Percentiles rank a stretch among this genome's conserved stretches.
Conservation (phyloP, 1,140 invertebrate genomes). For the Acromyrmex echinatior region DNA sequence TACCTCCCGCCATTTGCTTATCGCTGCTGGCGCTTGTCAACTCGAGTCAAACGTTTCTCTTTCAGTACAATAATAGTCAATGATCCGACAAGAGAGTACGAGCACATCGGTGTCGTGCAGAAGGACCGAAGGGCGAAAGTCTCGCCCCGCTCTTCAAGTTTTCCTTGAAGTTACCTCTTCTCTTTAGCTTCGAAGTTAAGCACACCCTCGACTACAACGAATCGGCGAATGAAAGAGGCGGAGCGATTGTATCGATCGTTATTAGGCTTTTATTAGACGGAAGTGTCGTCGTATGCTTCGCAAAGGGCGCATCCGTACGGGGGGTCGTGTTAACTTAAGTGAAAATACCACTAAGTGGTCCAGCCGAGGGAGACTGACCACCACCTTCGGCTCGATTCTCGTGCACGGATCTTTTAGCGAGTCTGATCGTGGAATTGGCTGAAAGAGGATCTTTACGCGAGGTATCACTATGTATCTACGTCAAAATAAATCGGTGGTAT, state of each 20-base stretch:
- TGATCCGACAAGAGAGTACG: slow-evolving; percentile 9
- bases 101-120: background rate
- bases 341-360: slow-evolving; percentile 82
- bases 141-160: background rate
- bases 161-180: slow-evolving; percentile 2
- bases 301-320: slow-evolving; percentile 76
- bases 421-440: slow-evolving; percentile 60
- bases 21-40: slow-evolving; percentile 61
- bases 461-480: background rate
- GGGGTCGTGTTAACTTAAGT: slow-evolving; percentile 84
- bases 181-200: slow-evolving; percentile 23
- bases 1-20: slow-evolving; percentile 69
- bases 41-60: slow-evolving; percentile 44
- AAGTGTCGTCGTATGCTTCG: slow-evolving; percentile 71
- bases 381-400: slow-evolving; percentile 61
- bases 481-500: background rate
- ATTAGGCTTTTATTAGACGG: slow-evolving; percentile 83
- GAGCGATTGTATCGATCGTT: slow-evolving; percentile 81
- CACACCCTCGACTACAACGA: slow-evolving; percentile 40
- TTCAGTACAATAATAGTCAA: slow-evolving; percentile 64
- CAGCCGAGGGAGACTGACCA: slow-evolving; percentile 63
- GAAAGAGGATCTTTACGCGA: slow-evolving; percentile 37
- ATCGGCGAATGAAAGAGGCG: slow-evolving; percentile 58
- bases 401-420: slow-evolving; percentile 68
- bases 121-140: background rate